Percentiles rank a stretch among this genome's conserved stretches.
phyloP scores from a whole-genome alignment of 2,113 vertebrate genomes.

The Pica pica region DNA sequence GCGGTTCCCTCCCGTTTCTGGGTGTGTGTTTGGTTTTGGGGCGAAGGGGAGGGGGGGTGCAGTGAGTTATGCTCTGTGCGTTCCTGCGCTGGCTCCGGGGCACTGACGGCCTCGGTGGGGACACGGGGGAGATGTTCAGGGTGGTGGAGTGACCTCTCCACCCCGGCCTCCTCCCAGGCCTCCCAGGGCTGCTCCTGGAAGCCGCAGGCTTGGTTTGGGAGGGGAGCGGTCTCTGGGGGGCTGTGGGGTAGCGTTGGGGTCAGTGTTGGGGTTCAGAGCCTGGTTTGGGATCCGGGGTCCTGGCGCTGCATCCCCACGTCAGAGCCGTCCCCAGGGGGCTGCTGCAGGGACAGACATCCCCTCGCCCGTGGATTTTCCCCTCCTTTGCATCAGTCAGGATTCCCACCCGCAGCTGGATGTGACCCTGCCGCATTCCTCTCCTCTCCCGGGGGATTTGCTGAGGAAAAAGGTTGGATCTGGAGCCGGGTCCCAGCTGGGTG shows the following conservation, averaged over 20 bases:
- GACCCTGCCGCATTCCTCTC: neutral
- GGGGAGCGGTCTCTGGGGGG: accelerated
- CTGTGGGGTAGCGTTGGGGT: neutral
- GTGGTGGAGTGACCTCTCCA: accelerated
- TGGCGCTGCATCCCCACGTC: accelerated
- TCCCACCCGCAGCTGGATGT: neutral
- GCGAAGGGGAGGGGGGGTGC: neutral
- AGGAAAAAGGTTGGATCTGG: neutral
- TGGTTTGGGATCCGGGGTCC: neutral
- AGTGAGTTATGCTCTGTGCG: accelerated
- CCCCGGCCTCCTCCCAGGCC: neutral
- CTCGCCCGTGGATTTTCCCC: neutral
- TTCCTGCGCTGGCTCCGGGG: neutral
- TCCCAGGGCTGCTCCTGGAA: neutral
- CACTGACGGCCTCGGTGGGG: neutral
- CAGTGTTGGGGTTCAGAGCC: neutral
- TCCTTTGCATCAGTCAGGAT: neutral
- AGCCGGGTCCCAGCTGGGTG: slow-evolving; percentile 41
- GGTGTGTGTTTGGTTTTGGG: neutral
- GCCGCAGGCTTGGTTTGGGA: accelerated
- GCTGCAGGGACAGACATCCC: neutral
- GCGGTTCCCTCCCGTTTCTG: neutral
- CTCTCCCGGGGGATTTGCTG: neutral
- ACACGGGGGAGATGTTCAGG: neutral
- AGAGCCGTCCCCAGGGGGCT: neutral